These are phyloP conservation scores for Saccopteryx leptura DNA, from an alignment of 2,113 vertebrate species.

Conservation along the genomic window DNA sequence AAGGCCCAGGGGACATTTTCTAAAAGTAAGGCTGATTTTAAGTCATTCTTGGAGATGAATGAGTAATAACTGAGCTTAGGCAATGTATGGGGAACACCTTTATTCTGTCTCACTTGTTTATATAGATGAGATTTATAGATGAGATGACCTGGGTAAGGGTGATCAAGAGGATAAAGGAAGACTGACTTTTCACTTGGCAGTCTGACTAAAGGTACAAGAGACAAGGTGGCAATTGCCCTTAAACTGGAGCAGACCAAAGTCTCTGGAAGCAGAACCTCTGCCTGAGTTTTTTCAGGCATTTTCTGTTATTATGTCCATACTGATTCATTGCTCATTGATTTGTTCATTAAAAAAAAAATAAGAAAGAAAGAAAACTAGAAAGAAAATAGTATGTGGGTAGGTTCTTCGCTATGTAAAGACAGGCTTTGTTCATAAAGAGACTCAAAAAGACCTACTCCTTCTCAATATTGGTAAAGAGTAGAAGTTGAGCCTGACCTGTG, in stretches of 20 bases:
- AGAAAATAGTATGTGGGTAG: not conserved
- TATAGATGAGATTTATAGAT: not conserved
- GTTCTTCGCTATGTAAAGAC: slow-evolving; percentile 27
- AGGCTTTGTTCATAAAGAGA: not conserved
- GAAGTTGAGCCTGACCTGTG: too few species aligned
- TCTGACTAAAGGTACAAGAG: not conserved
- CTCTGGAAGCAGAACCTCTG: not conserved
- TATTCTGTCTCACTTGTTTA: slow-evolving; percentile 35
- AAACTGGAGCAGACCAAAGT: not conserved
- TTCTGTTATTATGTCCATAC: not conserved
- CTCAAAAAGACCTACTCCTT: slow-evolving; percentile 47
- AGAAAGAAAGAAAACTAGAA: not conserved
- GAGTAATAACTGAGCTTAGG: not conserved
- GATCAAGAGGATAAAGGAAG: not conserved
- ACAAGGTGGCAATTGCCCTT: not conserved
- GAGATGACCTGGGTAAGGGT: not conserved
- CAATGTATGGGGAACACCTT: slow-evolving; percentile 36
- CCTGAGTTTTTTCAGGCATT: slow-evolving; percentile 14
- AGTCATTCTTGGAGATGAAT: slow-evolving; percentile 55
- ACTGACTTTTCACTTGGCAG: slow-evolving; percentile 48
- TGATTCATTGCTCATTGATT: slow-evolving; percentile 39
- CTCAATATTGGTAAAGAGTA: not conserved
- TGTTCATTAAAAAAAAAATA: not conserved
- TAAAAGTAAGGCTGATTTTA: slow-evolving; percentile 55
- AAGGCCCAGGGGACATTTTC: not conserved